These are phyloP conservation scores for Nipponia nippon DNA, from an alignment of 2,113 vertebrate genomes.

Conservation along the genomic window DNA sequence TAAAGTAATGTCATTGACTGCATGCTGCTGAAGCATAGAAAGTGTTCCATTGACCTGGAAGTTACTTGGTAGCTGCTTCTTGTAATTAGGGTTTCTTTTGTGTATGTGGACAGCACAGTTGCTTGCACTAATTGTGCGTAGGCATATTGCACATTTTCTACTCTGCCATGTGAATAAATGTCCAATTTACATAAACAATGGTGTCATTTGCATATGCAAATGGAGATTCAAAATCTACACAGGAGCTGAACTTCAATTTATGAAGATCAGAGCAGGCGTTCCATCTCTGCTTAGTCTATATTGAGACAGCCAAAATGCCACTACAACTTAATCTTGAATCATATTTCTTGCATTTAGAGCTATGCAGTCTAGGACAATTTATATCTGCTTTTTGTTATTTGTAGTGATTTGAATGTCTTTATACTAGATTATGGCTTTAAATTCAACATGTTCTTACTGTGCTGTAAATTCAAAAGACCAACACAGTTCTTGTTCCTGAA, in stretches of 20 bases:
- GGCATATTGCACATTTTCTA: background rate
- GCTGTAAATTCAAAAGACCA: background rate
- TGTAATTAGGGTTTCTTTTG: background rate
- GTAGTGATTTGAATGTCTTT: background rate
- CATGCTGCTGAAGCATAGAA: background rate
- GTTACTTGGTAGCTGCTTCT: background rate
- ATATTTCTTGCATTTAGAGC: background rate
- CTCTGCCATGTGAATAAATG: background rate
- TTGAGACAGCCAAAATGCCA: background rate
- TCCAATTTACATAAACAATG: slow-evolving; percentile 1
- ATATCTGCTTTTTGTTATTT: background rate
- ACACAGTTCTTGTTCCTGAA: background rate
- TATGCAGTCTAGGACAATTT: background rate
- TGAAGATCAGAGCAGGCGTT: background rate
- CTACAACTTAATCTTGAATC: background rate
- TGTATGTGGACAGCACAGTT: background rate
- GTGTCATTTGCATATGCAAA: background rate
- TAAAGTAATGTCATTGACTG: background rate
- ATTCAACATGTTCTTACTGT: background rate
- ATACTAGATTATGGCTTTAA: background rate
- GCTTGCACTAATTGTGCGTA: background rate
- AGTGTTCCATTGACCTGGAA: background rate
- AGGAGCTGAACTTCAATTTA: slow-evolving; percentile 1
- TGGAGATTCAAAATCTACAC: background rate
- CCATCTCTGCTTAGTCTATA: background rate